Evolutionary conservation across 1,140 invertebrate genomes (phyloP), one percentile per base, ranked within the genome.

Genomic region (Acromyrmex heyeri): DNA sequence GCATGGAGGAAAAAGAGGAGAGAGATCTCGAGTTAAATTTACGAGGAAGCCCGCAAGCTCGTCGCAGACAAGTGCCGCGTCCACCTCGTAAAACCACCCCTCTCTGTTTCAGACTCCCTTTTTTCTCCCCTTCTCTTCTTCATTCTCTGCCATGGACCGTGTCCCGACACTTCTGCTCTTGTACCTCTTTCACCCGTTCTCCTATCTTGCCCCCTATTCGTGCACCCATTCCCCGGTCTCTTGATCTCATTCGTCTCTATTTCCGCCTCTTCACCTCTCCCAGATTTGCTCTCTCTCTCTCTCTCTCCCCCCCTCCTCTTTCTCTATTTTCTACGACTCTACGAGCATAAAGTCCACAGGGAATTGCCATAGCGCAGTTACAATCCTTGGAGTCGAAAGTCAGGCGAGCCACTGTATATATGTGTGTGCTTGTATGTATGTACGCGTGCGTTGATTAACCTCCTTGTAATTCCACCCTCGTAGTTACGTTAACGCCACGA

Each of bases 391-490:
- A 87, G 76, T 88, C 81, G 86, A 82, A 77, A 87, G 79, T 69
- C 53, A 81, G 75, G 79, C 64, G 55, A 44, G 24, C 10, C 27
- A 2, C 27, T 75, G 57, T 53, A 70, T 53, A 70, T 57, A 38
- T 78, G 78, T 30, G 65, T 64, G 87, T 27, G 24, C 48, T 8
- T 59, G 78, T 55, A 57, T 87, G 53, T 24, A 16, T 27, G 21
- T 69, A 48, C 18, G 57, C 67, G 70, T 72, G 85, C 91, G 91
- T 92, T 92, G 91, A 92, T 92, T 92, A 92, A 91, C 91, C 88
- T 89, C 78, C 90, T 91, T 92, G 91, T 91, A 90, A 92, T 91
- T 92, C 87, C 87, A 89, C 91, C 86, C 85, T 89, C 79, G 87
- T 91, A 87, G 91, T 92, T 91, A 92, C 81, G 88, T 88, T 88